A percentile compares a stretch with the other conserved stretches of the same genome.
Conservation (phyloP, 2,797 vertebrate genomes). For the Hydrolagus colliei region DNA sequence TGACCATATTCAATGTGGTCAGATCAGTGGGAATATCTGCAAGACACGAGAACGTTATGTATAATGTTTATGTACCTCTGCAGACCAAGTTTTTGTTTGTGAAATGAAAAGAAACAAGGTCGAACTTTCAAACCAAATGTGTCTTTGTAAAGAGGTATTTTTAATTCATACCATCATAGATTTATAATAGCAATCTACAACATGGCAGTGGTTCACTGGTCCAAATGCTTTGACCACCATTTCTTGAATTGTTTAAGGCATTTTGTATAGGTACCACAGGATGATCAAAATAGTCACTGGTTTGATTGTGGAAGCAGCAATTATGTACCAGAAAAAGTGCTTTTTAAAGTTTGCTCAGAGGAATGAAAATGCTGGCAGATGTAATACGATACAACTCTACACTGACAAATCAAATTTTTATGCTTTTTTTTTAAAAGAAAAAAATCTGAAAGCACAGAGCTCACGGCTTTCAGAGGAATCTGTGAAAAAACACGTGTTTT, state of each 20-base stretch:
- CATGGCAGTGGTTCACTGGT: not conserved
- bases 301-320: not conserved
- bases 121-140: not conserved
- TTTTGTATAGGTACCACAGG: not conserved
- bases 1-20: too few species aligned
- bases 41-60: too few species aligned
- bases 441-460: not conserved
- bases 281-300: not conserved
- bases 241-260: not conserved
- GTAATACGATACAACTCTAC: not conserved
- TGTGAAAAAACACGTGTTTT: not conserved
- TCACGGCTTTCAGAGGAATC: not conserved
- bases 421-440: too few species aligned
- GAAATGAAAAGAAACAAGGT: not conserved
- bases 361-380: not conserved
- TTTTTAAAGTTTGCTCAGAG: not conserved
- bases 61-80: too few species aligned
- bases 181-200: not conserved
- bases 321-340: not conserved
- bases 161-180: not conserved
- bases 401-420: not conserved
- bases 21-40: too few species aligned
- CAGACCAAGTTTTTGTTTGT: not conserved
- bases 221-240: not conserved
- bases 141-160: not conserved